Base-by-base conservation (phyloP, 2,797 vertebrate genomes). In the Epinephelus coioides region DNA sequence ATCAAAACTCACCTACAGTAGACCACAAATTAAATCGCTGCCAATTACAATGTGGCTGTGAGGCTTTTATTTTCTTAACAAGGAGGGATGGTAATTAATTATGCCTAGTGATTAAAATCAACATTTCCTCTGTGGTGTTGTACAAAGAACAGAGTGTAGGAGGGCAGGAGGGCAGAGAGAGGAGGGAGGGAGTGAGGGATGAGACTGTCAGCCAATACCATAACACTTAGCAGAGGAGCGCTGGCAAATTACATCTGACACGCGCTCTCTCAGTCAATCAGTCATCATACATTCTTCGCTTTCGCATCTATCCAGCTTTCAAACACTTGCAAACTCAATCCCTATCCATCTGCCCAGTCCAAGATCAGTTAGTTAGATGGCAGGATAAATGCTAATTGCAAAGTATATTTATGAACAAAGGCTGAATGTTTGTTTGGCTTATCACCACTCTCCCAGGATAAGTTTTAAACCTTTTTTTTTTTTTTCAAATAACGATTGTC, bases 61-160 rank as follows among this genome's bases (percentile, higher is more conserved):
- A 86, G 81, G 81, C 76, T 89, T 89, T 86, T 81, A 87, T 84
- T 87, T 86, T 88, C 84, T 86, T 89, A 92, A 91, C 75, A 78
- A 86, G 82, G 69, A 79, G 72, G 76, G 82, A 71, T 69, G 79
- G 71, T 74, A 83, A 91, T 93, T 89, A 88, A 91, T 90, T 85
- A 89, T 74, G 80, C 25, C 78, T 23, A 40, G 68, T 82, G 81
- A 91, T 89, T 90, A 78, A 81, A 88, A 86, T 78, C 84, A 83
- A 83, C 84, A 77, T 83, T 90, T 86, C 74, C 80, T 84, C 79
- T 70, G 81, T 54, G 74, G 73, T 77, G 77, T 70, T 71, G 74
- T 77, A 88, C 79, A 85, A 83, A 81, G 73, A 85, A 54, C 53
- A 70, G 30, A 66, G 86, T 47, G 73, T 72, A 73, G 67, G 15